These are phyloP conservation scores for Atopsyche davidsoni DNA, from an alignment of 1,140 invertebrate genomes.

Conservation along the genomic window DNA sequence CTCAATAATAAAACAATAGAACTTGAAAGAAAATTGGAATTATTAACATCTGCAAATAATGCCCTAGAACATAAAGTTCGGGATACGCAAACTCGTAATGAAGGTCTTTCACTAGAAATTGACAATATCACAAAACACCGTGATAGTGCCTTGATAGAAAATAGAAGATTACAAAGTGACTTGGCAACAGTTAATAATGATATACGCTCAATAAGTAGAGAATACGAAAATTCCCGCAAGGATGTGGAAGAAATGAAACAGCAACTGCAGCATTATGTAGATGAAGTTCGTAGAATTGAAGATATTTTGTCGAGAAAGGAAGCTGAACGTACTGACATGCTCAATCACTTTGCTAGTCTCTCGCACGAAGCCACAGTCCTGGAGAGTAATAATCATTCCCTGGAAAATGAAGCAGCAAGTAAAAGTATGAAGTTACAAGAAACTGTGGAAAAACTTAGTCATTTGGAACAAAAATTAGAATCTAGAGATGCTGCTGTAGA, in stretches of 20 bases:
- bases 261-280: conserved; percentile 66
- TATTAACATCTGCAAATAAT: conserved; percentile 31
- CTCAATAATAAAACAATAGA: conserved; percentile 42
- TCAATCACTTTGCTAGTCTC: conserved; percentile 65
- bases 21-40: conserved; percentile 40
- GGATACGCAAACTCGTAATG: conserved; percentile 51
- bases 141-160: conserved; percentile 53
- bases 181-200: conserved; percentile 49
- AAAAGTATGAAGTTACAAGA: conserved; percentile 46
- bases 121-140: conserved; percentile 43
- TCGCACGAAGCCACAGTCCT: conserved; percentile 63
- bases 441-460: conserved; percentile 40
- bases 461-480: conserved; percentile 38
- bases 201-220: conserved; percentile 46
- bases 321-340: conserved; percentile 62
- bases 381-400: conserved; percentile 65
- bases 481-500: conserved; percentile 43
- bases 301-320: conserved; percentile 63
- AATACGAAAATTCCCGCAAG: conserved; percentile 55
- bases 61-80: conserved; percentile 50
- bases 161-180: conserved; percentile 60
- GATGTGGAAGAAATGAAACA: conserved; percentile 62
- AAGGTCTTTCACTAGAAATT: conserved; percentile 46
- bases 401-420: conserved; percentile 63
- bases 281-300: conserved; percentile 62